Conservation (phyloP, 1,140 invertebrate genomes). For the Lepidotrigona ventralis region DNA sequence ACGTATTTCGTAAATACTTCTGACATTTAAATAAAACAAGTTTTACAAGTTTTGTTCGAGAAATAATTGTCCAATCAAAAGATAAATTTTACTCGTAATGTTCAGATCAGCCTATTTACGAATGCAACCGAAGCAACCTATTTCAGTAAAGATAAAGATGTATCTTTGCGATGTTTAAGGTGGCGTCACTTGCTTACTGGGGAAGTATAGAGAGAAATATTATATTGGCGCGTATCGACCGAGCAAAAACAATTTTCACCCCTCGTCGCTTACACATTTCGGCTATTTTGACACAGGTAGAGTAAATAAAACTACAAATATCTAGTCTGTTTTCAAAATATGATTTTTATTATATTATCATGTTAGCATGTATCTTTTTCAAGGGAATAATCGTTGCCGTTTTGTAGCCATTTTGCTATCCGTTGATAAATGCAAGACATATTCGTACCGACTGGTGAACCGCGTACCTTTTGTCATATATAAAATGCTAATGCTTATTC, state of each 20-base stretch:
- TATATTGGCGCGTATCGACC: slow-evolving; percentile 73
- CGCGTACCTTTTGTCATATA: slow-evolving; percentile 46
- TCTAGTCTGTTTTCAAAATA: slow-evolving; percentile 1
- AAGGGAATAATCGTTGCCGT: slow-evolving; percentile 47
- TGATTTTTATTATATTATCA: background rate
- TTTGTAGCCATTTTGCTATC: slow-evolving; percentile 79
- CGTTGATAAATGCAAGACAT: slow-evolving; percentile 79
- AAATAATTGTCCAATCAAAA: slow-evolving; percentile 6
- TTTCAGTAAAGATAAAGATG: slow-evolving; percentile 33
- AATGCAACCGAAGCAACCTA: slow-evolving; percentile 30
- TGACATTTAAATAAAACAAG: background rate
- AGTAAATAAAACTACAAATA: slow-evolving; percentile 6
- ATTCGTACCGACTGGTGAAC: slow-evolving; percentile 78
- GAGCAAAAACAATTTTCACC: slow-evolving; percentile 67
- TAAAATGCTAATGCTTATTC: slow-evolving; percentile 31
- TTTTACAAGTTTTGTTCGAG: background rate
- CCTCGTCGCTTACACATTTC: slow-evolving; percentile 32
- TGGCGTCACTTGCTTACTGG: slow-evolving; percentile 68
- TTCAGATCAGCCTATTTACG: slow-evolving; percentile 10
- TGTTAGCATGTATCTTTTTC: slow-evolving; percentile 26
- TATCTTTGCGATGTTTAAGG: slow-evolving; percentile 30
- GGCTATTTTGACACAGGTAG: slow-evolving; percentile 38
- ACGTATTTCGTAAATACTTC: background rate
- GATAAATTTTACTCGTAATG: too few relatives aligned
- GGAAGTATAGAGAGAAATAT: slow-evolving; percentile 63